These are phyloP conservation scores for Hemitrygon akajei DNA, from an alignment of 2,797 vertebrate species.

Conservation along the genomic window DNA sequence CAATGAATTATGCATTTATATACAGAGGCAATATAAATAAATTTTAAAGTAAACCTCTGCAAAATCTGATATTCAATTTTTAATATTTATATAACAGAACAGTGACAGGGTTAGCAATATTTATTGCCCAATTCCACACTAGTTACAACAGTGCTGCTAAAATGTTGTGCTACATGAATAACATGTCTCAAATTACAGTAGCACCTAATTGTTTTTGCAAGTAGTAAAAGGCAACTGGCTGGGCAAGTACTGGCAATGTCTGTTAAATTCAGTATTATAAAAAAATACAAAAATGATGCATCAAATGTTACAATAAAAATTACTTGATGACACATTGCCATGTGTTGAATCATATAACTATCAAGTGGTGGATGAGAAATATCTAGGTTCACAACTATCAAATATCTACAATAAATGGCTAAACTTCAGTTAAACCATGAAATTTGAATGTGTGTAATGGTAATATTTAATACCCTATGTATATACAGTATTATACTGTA, in stretches of 20 bases:
- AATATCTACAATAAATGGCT: constrained; percentile 22
- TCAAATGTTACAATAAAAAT: constrained; percentile 36
- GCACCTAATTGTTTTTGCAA: constrained; percentile 33
- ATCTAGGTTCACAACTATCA: constrained; percentile 35
- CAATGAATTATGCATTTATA: constrained; percentile 9
- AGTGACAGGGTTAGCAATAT: constrained; percentile 19
- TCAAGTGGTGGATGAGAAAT: constrained; percentile 21
- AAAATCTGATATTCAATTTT: constrained; percentile 22
- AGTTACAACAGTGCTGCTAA: background rate
- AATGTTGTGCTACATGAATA: constrained; percentile 31
- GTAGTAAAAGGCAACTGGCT: constrained; percentile 33
- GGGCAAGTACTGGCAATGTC: constrained; percentile 33
- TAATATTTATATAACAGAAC: constrained; percentile 17
- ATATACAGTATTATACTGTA: constrained; percentile 30
- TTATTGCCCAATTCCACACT: constrained; percentile 33
- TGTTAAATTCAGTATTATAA: constrained; percentile 34
- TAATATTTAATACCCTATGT: constrained; percentile 31
- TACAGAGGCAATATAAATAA: constrained; percentile 4
- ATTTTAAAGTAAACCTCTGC: constrained; percentile 1
- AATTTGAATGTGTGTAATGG: constrained; percentile 14
- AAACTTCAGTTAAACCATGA: constrained; percentile 19
- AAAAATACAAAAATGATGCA: constrained; percentile 31
- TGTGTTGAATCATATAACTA: constrained; percentile 14
- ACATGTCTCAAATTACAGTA: constrained; percentile 25
- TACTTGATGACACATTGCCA: constrained; percentile 28